These are phyloP conservation scores for Drosophila repleta DNA, from an alignment of 1,140 invertebrate genomes.

Conservation along the genomic window DNA sequence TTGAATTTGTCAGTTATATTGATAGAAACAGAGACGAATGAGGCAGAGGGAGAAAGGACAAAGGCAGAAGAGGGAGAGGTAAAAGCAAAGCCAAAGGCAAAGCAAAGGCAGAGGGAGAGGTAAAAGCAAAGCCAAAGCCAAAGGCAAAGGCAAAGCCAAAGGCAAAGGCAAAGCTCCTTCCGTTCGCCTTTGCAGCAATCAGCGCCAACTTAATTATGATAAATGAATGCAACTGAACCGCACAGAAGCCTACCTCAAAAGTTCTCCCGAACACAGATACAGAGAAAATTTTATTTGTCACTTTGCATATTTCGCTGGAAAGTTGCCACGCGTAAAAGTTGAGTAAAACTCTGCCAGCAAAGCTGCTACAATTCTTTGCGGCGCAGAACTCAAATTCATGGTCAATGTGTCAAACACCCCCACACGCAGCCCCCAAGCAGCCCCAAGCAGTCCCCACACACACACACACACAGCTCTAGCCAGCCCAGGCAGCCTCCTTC, in stretches of 20 bases:
- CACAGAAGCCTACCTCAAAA: conserved; percentile 18
- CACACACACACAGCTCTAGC: conserved; percentile 3
- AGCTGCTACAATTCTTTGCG: not conserved
- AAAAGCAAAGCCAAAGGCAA: not conserved
- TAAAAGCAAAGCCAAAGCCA: too few relatives aligned
- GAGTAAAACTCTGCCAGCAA: not conserved
- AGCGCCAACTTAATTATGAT: conserved; percentile 50
- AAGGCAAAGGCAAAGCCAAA: conserved; percentile 4
- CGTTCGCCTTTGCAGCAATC: not conserved
- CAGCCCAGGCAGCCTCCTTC: conserved; percentile 8
- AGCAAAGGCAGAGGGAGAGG: not conserved
- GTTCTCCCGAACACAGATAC: not conserved
- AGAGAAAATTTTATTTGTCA: not conserved
- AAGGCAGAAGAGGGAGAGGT: too few relatives aligned
- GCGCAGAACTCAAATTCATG: conserved; percentile 62
- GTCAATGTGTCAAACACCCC: conserved; percentile 75
- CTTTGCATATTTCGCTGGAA: conserved; percentile 23
- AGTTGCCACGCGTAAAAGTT: conserved; percentile 7
- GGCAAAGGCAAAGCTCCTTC: conserved; percentile 8
- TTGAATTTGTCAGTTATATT: conserved; percentile 62
- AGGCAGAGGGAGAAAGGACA: too few relatives aligned
- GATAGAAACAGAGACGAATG: conserved; percentile 19
- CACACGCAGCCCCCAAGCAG: conserved; percentile 49
- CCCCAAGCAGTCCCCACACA: not conserved
- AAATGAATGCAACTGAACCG: conserved; percentile 25